Evolutionary conservation across 2,113 vertebrate species (phyloP).

Genomic region (human): GRCh38 chr1:190127501-190128000

Average conservation of each 20-base stretch:
- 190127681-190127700: rapidly evolving
- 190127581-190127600: background rate
- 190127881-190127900: background rate
- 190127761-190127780: rapidly evolving
- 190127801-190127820: background rate
- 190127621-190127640: background rate
- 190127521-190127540: background rate
- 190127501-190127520: background rate
- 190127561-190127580: background rate
- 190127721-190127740: background rate
- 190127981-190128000: background rate
- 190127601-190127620: background rate
- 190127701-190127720: rapidly evolving
- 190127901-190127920: background rate
- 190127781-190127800: background rate
- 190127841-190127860: background rate
- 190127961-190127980: background rate
- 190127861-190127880: background rate
- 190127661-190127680: background rate
- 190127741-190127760: rapidly evolving
- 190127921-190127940: background rate
- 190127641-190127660: background rate
- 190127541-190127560: background rate
- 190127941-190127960: background rate
- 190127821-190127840: background rate